phyloP scores from a whole-genome alignment of 2,797 vertebrate species.

The Malacoctenus gilli region DNA sequence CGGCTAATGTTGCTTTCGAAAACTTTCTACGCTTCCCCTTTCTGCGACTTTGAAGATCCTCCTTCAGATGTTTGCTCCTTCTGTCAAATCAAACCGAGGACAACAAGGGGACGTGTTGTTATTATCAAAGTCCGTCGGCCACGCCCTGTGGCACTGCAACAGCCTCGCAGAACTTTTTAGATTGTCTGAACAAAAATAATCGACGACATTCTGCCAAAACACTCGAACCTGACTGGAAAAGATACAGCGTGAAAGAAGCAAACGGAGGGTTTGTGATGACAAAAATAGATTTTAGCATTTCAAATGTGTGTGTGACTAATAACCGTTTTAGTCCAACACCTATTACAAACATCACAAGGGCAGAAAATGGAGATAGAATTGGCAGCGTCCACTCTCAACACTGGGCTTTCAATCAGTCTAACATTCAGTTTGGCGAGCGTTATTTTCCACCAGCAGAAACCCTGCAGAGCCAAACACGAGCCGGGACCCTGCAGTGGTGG shows the following conservation, averaged over 20 bases:
- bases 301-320: background rate
- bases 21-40: too few species aligned
- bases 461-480: background rate
- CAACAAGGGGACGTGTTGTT: too few species aligned
- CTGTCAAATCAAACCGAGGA: too few species aligned
- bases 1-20: too few species aligned
- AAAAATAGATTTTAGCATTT: background rate
- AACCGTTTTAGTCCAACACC: too few species aligned
- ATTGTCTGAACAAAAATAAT: too few species aligned
- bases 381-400: background rate
- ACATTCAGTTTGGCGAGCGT: background rate
- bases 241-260: background rate
- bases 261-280: background rate
- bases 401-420: background rate
- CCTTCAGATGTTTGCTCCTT: too few species aligned
- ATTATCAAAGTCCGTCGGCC: too few species aligned
- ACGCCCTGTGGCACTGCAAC: too few species aligned
- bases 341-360: conserved; percentile 6
- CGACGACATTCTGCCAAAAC: background rate
- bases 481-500: background rate
- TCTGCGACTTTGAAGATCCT: too few species aligned
- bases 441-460: conserved; percentile 8
- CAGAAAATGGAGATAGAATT: conserved; percentile 1
- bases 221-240: background rate
- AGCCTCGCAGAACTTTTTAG: too few species aligned